Percentiles rank a stretch among this genome's conserved stretches.
phyloP scores from a whole-genome alignment of 92 coral and sea anemone species.

The Muricea muricata region DNA sequence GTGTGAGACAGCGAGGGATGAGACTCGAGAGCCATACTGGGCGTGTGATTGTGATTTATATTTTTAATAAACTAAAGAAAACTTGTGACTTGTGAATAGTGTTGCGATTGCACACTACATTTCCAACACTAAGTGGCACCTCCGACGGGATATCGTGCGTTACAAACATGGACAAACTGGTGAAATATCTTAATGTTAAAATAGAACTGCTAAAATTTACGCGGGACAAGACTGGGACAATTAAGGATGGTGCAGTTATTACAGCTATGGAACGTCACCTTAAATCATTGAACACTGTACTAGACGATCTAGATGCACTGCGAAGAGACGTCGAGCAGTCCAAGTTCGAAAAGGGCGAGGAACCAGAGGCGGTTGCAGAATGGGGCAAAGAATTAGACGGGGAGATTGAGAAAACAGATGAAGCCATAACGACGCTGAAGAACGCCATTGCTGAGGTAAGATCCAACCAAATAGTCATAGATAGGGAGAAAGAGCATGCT shows the following conservation, averaged over 20 bases:
- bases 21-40: too few species aligned
- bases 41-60: too few species aligned
- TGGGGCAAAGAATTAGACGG: not conserved
- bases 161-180: too few species aligned
- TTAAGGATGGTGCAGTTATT: not conserved
- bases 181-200: too few species aligned
- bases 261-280: conserved; percentile 1
- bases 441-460: not conserved
- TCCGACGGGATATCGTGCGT: too few species aligned
- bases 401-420: not conserved
- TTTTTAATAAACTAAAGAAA: too few species aligned
- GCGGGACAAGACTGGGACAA: not conserved
- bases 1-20: too few species aligned
- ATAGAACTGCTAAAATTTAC: conserved; percentile 11
- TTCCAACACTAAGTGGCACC: too few species aligned
- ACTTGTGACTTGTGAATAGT: too few species aligned
- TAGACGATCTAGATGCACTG: not conserved
- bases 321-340: not conserved
- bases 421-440: not conserved
- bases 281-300: not conserved
- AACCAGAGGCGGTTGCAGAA: not conserved
- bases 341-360: not conserved
- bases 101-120: too few species aligned
- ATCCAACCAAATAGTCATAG: not conserved
- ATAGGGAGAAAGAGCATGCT: conserved; percentile 1